A percentile compares a stretch with the other conserved stretches of the same genome.
phyloP scores from a whole-genome alignment of 2,797 vertebrate species.

The Aldrovandia affinis region DNA sequence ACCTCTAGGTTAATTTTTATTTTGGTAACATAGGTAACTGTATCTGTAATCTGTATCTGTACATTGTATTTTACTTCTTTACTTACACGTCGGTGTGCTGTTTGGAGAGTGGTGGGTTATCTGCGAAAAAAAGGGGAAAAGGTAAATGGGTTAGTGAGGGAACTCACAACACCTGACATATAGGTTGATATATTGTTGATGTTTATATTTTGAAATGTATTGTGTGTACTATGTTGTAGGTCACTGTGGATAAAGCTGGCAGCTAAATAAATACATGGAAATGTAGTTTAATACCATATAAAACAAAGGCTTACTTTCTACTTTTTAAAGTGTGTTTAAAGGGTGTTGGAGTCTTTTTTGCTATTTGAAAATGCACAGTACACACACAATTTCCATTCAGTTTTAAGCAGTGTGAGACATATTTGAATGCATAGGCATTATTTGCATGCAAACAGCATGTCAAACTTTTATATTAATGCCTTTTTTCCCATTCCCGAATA shows the following conservation, averaged over 20 bases:
- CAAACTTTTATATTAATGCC: not conserved
- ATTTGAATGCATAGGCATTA: not conserved
- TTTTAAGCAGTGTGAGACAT: not conserved
- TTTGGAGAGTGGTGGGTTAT: too few relatives aligned
- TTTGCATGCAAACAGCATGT: not conserved
- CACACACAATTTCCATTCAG: not conserved
- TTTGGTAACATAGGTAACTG: not conserved
- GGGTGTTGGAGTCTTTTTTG: not conserved
- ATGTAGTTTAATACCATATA: not conserved
- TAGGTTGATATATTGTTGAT: too few relatives aligned
- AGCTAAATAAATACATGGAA: not conserved
- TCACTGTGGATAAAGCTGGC: not conserved
- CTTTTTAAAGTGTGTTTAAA: not conserved
- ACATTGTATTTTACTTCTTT: too few relatives aligned
- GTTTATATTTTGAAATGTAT: too few relatives aligned
- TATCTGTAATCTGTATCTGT: not conserved
- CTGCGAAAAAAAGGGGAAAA: too few relatives aligned
- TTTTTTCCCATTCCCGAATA: not conserved
- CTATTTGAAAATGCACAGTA: not conserved
- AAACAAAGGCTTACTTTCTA: not conserved
- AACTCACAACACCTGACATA: too few relatives aligned
- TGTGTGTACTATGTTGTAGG: not conserved
- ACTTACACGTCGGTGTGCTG: too few relatives aligned
- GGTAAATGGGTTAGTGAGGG: too few relatives aligned
- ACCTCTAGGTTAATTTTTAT: not conserved